These are phyloP conservation scores for Trogon melanurus DNA, from an alignment of 2,113 vertebrate genomes.

Conservation along the genomic window DNA sequence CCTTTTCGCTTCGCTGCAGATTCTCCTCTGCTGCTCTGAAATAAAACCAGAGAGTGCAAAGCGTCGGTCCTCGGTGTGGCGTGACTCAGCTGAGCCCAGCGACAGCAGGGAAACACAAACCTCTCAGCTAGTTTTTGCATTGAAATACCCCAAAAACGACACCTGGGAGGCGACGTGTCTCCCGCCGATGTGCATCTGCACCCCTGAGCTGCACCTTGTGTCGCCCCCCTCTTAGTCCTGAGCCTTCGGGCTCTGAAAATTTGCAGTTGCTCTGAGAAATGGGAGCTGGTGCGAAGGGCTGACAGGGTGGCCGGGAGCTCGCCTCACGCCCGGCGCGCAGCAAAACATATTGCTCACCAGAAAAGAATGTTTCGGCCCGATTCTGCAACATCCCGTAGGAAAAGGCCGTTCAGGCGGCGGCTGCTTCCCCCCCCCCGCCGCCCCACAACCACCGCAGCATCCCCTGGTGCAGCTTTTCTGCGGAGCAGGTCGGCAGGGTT, in stretches of 20 bases:
- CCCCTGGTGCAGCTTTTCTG: rapidly evolving
- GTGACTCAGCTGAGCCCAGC: background rate
- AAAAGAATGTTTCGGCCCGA: constrained; percentile 53
- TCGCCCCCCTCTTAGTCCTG: background rate
- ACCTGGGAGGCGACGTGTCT: background rate
- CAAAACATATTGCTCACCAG: constrained; percentile 50
- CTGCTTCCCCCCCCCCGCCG: background rate
- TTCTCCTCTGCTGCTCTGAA: background rate
- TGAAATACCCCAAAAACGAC: background rate
- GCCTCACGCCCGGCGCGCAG: background rate
- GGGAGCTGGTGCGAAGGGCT: background rate
- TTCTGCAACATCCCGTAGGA: background rate
- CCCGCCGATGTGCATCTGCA: rapidly evolving
- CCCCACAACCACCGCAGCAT: background rate
- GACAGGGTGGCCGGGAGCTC: background rate
- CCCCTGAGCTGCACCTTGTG: background rate
- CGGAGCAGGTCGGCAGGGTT: background rate
- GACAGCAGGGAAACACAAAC: no score
- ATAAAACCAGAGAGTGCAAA: constrained; percentile 42
- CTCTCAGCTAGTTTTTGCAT: background rate
- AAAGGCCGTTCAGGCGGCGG: background rate
- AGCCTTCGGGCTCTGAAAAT: background rate
- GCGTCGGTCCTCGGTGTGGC: background rate
- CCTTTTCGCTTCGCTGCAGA: background rate
- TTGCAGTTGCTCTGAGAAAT: rapidly evolving